These are phyloP conservation scores for Platalea minor DNA, from an alignment of 2,797 vertebrate species.

Conservation along the genomic window DNA sequence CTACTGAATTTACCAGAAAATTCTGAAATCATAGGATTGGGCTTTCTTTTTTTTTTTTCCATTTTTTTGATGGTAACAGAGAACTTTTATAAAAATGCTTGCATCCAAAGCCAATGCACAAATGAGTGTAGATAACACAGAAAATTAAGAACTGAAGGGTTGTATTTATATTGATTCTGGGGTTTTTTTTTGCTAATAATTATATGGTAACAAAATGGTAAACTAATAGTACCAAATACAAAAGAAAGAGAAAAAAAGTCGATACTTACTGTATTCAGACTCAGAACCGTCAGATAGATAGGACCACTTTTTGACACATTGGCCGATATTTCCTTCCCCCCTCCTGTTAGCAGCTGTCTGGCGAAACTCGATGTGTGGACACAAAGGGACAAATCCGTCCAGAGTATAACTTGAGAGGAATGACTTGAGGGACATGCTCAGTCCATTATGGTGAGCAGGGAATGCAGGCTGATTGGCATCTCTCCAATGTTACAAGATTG, in stretches of 20 bases:
- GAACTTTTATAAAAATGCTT: not conserved
- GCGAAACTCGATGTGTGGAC: not conserved
- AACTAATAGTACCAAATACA: not conserved
- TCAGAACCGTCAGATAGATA: constrained; percentile 12
- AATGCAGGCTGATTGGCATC: not conserved
- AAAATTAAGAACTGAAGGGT: not conserved
- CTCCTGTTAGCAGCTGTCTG: constrained; percentile 5
- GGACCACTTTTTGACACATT: constrained; percentile 31
- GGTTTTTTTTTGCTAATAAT: not conserved
- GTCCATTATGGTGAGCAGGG: not conserved
- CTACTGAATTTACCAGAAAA: not conserved
- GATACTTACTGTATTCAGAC: constrained; percentile 17
- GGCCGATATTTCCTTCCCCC: not conserved
- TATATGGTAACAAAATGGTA: constrained; percentile 27
- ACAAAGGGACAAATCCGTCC: not conserved
- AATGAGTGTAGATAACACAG: not conserved
- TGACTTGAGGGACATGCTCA: not conserved
- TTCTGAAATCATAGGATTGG: not conserved
- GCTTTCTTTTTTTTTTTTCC: not conserved
- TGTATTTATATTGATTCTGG: not conserved
- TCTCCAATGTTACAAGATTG: not conserved
- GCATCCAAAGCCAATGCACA: not conserved
- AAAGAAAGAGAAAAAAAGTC: not conserved
- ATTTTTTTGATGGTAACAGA: not conserved
- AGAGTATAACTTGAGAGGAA: not conserved